Base-by-base conservation (phyloP, 2,797 vertebrate genomes). In the Centropyge bicolor region DNA sequence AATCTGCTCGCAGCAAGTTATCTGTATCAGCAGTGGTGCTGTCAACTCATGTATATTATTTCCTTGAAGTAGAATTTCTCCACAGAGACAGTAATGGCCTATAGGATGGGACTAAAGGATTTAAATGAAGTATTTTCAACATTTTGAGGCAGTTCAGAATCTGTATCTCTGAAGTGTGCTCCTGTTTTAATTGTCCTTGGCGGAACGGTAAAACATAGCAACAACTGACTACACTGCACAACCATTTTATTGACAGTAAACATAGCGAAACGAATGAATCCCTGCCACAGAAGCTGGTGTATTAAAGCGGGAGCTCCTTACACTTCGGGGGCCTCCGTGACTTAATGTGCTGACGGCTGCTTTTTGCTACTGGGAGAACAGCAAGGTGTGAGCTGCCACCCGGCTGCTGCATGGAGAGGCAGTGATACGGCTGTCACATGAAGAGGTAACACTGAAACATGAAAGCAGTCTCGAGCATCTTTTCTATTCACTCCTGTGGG, bases 341-440 rank as follows among this genome's bases (percentile, higher is more conserved):
- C 8, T 35, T 65, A 71, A 88, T 82, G 70, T 80, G 91, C 91
- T 89, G 89, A 88, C 80, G 14, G 22, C 49, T 71, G 67, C 35
- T 67, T 84, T 83, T 78, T 73, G 1, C 54, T 64, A 22, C 55
- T 17, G 31, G 65, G 62, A 81, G 63, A 55, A 41, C 55, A 31
- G 62, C 31, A 49, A 60, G 22, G 38, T 64, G 63, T 72, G 27
- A 69, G 69, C 63, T 51, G 66, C 35, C 3, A n/a, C 45, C 60
- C 35, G 61, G 68, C 63, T 49, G 3, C 45, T 41, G 56, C 57
- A 17, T 27, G 36, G 19, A 31, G 56, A 62, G 38, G 62, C 20
- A 19, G 48, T 19, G 35, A 80, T 57, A 14, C 12, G 59, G 51
- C 70, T 74, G 70, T 72, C 80, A 78, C 54, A 64, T 69, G 48